Base-by-base conservation (phyloP, 2,888 invertebrate genomes). In the Priapulus caudatus region DNA sequence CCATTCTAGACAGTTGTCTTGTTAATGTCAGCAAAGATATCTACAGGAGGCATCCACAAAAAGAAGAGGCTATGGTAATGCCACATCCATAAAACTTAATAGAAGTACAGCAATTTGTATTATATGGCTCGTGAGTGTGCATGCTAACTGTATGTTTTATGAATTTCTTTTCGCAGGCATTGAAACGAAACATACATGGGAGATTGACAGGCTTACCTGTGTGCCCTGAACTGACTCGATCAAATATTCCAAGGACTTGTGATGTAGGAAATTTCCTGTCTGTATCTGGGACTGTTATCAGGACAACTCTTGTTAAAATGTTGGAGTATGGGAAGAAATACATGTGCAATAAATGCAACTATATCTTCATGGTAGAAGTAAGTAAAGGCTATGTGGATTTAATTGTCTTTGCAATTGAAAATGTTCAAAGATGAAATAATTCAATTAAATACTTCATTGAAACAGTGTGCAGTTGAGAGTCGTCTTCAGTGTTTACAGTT, bases 241-340 rank as follows among this genome's bases (percentile, higher is more conserved):
- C 76, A 16, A 71, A 60, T 16, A 79, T 86, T 62, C 86, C 86
- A 0, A 78, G 78, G 59, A 81, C 81, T 68, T 76, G 79, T 53
- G 84, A 86, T 71, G 71, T 81, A 60, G 81, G 81, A 59, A 77
- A 77, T 61, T 84, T 86, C 72, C 68, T 86, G 52, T 81, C 83
- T 69, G 75, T 88, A 22, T 79, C 72, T 75, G 89, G 88, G 2
- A 86, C 86, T 50, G 81, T 87, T 33, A 82, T 87, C 20, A 72
- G 87, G 66, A 81, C 81, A 45, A 82, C 84, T 1, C 78, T 81
- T 59, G 75, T 83, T 4, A 84, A 83, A 69, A 78, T 88, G 74
- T 69, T 89, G 52, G 86, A 87, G 70, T 80, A 79, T 66, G 79
- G 81, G 64, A 78, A 82, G 60, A 78, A 80, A 50, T 87, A 81